These are phyloP conservation scores for Venustaconcha ellipsiformis DNA, from an alignment of 1,140 invertebrate species.

Conservation along the genomic window DNA sequence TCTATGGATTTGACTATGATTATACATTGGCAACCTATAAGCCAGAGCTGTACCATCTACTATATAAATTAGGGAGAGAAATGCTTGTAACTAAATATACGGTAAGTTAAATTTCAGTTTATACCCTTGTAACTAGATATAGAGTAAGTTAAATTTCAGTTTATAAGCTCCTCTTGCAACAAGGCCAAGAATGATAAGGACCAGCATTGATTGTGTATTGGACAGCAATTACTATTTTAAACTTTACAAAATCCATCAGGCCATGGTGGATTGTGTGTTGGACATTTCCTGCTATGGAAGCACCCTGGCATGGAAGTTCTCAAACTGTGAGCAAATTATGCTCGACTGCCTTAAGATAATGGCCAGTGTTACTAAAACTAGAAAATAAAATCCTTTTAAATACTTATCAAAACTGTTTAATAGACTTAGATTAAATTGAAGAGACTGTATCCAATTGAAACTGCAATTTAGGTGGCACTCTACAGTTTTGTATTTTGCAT, in stretches of 20 bases:
- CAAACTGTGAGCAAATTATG: neutral
- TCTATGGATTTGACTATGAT: slow-evolving; percentile 99
- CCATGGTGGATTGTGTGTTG: no score
- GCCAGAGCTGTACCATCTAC: slow-evolving; percentile 87
- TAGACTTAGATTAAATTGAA: no score
- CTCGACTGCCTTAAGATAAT: no score
- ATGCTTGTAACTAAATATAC: slow-evolving; percentile 89
- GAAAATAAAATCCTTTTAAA: no score
- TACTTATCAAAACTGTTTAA: no score
- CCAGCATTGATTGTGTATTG: no score
- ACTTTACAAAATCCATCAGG: neutral
- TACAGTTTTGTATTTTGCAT: no score
- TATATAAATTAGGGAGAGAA: slow-evolving; percentile 92
- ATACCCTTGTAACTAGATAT: slow-evolving; percentile 82
- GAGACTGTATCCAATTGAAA: no score
- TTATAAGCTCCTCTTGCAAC: slow-evolving; percentile 73
- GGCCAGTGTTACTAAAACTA: no score
- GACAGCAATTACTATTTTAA: neutral
- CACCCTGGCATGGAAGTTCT: neutral
- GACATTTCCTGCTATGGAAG: neutral
- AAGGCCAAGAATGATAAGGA: neutral
- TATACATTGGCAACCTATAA: slow-evolving; percentile 98
- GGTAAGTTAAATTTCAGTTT: slow-evolving; percentile 71
- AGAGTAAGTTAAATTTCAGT: slow-evolving; percentile 76
- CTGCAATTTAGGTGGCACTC: no score